phyloP scores from a whole-genome alignment of 2,797 vertebrate genomes.

The Chiroxiphia lanceolata region DNA sequence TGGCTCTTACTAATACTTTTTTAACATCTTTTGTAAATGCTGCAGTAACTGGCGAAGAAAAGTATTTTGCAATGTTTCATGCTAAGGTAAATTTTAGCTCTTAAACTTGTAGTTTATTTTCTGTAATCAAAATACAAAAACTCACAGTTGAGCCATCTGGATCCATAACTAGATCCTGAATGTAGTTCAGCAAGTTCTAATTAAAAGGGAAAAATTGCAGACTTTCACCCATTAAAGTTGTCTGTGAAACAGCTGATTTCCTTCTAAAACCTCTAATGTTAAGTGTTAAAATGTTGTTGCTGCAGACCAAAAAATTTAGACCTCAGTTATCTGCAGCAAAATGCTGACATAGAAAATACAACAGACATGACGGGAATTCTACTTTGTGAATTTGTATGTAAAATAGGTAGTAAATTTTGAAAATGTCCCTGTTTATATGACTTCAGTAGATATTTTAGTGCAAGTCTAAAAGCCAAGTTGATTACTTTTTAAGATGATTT shows the following conservation, averaged over 20 bases:
- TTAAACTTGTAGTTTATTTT: neutral
- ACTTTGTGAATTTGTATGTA: conserved; percentile 6
- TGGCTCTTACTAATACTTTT: neutral
- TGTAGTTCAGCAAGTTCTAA: neutral
- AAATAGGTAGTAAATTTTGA: neutral
- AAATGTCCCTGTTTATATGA: neutral
- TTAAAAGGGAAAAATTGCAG: neutral
- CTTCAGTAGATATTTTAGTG: neutral
- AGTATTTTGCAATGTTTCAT: neutral
- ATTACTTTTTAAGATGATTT: neutral
- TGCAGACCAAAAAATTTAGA: neutral
- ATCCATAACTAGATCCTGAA: neutral
- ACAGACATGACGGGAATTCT: neutral
- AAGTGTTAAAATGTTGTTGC: neutral
- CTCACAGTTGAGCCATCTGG: neutral
- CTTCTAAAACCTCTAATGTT: neutral
- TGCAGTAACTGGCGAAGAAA: neutral
- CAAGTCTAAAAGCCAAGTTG: neutral
- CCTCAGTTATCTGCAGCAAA: conserved; percentile 10
- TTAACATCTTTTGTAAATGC: neutral
- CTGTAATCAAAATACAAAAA: neutral
- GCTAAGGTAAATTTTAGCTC: neutral
- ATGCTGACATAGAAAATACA: neutral
- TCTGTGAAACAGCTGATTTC: neutral
- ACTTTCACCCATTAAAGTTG: neutral